Evolutionary conservation across 30 jellyfish, hydroid and myxozoan genomes (phyloP).

Genomic region (Chrysaora quinquecirrha): DNA sequence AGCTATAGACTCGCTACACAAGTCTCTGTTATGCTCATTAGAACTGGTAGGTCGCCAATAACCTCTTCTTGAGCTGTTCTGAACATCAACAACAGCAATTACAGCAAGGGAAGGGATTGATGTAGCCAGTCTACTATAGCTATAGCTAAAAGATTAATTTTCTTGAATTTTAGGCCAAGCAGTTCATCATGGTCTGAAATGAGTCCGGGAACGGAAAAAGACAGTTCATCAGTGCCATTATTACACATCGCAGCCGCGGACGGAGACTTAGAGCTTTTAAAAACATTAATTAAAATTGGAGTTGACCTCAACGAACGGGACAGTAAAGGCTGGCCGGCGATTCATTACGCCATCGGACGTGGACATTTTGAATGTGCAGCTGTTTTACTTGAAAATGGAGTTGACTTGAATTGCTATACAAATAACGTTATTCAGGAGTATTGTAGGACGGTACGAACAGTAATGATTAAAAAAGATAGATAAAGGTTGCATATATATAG

Average conservation of each 20-base stretch:
- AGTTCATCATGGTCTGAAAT: conserved; percentile 5
- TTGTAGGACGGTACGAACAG: conserved; percentile 65
- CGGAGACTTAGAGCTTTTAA: conserved; percentile 78
- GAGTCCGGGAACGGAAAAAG: conserved; percentile 24
- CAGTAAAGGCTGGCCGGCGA: conserved; percentile 97
- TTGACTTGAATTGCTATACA: conserved; percentile 68
- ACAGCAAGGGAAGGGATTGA: too few species aligned
- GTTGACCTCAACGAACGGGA: conserved; percentile 92
- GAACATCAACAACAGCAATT: too few species aligned
- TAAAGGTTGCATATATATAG: too few species aligned
- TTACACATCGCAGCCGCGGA: conserved; percentile 94
- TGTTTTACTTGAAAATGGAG: conserved; percentile 78
- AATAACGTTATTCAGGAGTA: conserved; percentile 70
- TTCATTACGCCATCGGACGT: conserved; percentile 84
- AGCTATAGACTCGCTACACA: too few species aligned
- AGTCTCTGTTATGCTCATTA: too few species aligned
- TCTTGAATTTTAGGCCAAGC: neutral
- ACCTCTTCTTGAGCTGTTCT: too few species aligned
- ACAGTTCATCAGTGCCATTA: conserved; percentile 65
- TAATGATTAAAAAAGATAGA: neutral
- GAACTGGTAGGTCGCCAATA: too few species aligned
- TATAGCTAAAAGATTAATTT: neutral
- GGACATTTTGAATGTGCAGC: conserved; percentile 93
- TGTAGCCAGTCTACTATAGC: neutral
- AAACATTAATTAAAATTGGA: conserved; percentile 78